phyloP scores from a whole-genome alignment of 2,113 vertebrate species.

The Oreochromis tanganicae region DNA sequence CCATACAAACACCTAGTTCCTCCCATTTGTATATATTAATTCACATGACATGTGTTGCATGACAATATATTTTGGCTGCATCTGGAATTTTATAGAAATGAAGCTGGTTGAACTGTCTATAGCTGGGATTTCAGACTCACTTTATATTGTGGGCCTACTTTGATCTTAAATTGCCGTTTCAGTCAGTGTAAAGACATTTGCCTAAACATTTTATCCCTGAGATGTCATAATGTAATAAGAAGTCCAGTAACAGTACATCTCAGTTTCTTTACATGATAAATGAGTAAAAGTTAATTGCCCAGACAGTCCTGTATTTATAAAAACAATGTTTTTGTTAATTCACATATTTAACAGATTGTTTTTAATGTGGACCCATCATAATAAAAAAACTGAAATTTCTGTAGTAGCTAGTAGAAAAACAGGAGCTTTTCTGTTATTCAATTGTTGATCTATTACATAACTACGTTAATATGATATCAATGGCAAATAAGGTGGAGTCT shows the following conservation, averaged over 20 bases:
- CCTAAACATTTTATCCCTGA: background rate
- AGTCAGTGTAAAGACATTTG: background rate
- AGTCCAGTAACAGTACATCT: background rate
- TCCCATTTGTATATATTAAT: background rate
- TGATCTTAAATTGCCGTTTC: background rate
- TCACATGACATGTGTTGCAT: background rate
- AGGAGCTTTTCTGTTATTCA: background rate
- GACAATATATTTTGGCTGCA: background rate
- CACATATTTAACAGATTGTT: rapidly evolving
- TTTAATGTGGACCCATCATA: background rate
- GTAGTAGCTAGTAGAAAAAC: background rate
- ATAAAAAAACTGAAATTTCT: background rate
- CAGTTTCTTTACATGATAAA: rapidly evolving
- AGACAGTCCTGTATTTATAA: background rate
- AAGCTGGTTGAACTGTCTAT: background rate
- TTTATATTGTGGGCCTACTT: background rate
- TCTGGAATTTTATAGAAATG: rapidly evolving
- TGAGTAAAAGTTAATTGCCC: too few relatives aligned
- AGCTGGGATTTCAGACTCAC: background rate
- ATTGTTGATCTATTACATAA: background rate
- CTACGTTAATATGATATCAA: background rate
- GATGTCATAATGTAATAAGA: background rate
- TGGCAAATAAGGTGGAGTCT: background rate
- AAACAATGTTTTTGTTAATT: background rate
- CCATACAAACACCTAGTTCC: background rate